Evolutionary conservation across 2,888 invertebrate genomes (phyloP).

Genomic region (Conops quadrifasciatus): DNA sequence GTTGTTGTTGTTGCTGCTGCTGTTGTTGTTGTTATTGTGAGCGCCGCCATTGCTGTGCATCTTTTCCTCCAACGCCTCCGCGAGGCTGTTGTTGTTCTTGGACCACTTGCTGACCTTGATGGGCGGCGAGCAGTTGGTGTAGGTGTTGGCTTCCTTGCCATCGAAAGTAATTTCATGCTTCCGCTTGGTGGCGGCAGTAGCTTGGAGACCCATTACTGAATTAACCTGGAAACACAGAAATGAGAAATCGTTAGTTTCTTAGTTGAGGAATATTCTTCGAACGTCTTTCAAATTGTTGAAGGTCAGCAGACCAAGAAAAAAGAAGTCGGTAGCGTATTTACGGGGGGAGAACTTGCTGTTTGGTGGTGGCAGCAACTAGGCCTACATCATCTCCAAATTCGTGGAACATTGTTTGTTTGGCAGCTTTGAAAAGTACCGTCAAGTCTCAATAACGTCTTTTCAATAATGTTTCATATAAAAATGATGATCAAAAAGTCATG

Average conservation of each 20-base stretch:
- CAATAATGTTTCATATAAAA: too few species aligned
- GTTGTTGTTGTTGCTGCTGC: conserved; percentile 40
- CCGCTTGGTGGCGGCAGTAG: conserved; percentile 74
- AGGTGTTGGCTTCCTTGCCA: conserved; percentile 66
- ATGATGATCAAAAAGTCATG: too few species aligned
- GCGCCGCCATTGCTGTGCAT: not conserved
- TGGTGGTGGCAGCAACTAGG: too few species aligned
- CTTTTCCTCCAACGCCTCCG: conserved; percentile 23
- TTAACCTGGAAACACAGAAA: conserved; percentile 55
- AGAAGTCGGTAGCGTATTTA: too few species aligned
- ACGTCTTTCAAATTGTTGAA: not conserved
- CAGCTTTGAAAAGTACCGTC: too few species aligned
- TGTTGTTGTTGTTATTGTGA: conserved; percentile 31
- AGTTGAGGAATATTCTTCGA: not conserved
- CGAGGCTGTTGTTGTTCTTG: conserved; percentile 60
- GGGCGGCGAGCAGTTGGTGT: conserved; percentile 66
- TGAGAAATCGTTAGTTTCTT: conserved; percentile 6
- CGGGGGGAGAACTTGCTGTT: too few species aligned
- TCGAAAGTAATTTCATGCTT: conserved; percentile 69
- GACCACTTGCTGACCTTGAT: conserved; percentile 71
- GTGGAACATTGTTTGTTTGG: too few species aligned
- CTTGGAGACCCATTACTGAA: conserved; percentile 81
- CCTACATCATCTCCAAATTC: too few species aligned
- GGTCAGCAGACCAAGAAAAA: too few species aligned
- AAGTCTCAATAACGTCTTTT: too few species aligned